Evolutionary conservation across 2,797 vertebrate species (phyloP).

Genomic region (Otus scops): DNA sequence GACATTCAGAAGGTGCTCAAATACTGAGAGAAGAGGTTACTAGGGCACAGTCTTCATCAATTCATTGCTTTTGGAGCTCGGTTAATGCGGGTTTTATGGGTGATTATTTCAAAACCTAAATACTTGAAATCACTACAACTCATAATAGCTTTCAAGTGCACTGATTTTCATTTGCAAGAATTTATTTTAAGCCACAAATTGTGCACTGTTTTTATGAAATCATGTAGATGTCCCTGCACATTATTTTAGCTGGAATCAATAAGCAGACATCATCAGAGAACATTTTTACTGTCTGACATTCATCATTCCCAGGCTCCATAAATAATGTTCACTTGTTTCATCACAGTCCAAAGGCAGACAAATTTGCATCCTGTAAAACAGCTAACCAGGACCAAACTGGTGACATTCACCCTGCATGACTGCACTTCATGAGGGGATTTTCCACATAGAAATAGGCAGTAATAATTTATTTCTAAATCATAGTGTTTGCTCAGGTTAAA

Average conservation of each 20-base stretch:
- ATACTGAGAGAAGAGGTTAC: conserved; percentile 1
- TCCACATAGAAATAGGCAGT: neutral
- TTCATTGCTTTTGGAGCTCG: neutral
- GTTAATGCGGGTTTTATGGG: neutral
- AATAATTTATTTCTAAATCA: neutral
- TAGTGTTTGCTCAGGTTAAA: neutral
- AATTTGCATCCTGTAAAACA: neutral
- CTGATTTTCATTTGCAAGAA: conserved; percentile 21
- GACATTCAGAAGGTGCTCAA: conserved; percentile 16
- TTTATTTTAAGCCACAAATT: conserved; percentile 48
- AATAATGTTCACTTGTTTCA: neutral
- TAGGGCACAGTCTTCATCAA: neutral
- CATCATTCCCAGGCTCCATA: neutral
- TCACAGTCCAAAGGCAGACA: neutral
- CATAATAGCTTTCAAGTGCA: conserved; percentile 10
- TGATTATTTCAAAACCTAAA: conserved; percentile 49
- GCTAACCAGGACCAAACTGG: neutral
- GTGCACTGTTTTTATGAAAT: neutral
- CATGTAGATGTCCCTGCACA: neutral
- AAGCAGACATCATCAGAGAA: conserved; percentile 1
- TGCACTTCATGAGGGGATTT: neutral
- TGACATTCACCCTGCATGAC: neutral
- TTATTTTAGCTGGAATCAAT: conserved; percentile 6
- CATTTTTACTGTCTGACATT: neutral
- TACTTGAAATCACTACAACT: conserved; percentile 40